Conservation (phyloP, 2,113 vertebrate genomes). For the Pithys albifrons region DNA sequence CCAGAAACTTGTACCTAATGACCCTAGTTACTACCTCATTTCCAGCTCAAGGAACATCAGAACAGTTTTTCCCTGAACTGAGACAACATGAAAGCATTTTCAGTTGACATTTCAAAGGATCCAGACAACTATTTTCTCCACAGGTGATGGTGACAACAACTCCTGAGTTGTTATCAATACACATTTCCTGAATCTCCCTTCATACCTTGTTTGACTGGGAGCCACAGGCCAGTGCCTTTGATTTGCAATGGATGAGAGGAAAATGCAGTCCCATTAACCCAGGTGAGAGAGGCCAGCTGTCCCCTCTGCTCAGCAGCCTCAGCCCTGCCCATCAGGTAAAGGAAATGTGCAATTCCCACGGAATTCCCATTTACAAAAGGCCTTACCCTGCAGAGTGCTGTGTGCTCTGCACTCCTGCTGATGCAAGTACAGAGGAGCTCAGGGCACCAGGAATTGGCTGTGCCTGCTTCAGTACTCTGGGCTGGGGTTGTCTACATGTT, state of each 20-base stretch:
- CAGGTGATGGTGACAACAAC: not conserved
- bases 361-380: not conserved
- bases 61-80: not conserved
- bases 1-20: not conserved
- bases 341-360: not conserved
- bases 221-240: not conserved
- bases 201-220: not conserved
- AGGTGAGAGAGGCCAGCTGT: not conserved
- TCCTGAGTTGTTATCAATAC: not conserved
- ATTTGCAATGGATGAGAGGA: not conserved
- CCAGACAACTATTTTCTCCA: not conserved
- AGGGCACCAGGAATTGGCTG: not conserved
- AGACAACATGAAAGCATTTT: not conserved
- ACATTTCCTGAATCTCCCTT: not conserved
- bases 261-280: not conserved
- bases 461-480: not conserved
- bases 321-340: not conserved
- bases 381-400: not conserved
- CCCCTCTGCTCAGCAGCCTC: not conserved
- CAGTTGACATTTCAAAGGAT: not conserved
- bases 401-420: not conserved
- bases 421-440: not conserved
- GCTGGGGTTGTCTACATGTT: not conserved
- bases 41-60: not conserved
- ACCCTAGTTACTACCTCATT: not conserved